Evolutionary conservation across 37 sponge, comb jelly and placozoan species (phyloP), one percentile per base, ranked within the genome.

Genomic region (Hexactinellida sp.): DNA sequence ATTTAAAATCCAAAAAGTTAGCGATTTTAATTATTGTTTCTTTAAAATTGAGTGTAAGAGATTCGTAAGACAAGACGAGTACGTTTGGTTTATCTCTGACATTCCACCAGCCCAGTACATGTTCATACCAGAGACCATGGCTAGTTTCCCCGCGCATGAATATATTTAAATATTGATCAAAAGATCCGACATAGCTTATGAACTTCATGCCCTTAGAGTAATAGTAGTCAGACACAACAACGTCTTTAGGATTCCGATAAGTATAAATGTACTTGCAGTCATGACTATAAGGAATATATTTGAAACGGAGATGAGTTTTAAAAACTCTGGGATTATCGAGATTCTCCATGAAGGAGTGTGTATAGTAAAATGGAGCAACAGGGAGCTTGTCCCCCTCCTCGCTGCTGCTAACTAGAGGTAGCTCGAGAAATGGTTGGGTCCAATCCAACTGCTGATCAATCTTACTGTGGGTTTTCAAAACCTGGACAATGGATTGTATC

Each of bases 251-350:
- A 63, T 63, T 63, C 5, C 76, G 25, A 63, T 25, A 63, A 32
- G 76, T 63, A 63, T 63, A 63, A 63, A 63, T 63, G 13, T 63
- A 63, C 30, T 63, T 63, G 34, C 76, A 63, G 5, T 63, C 76
- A 7, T 10, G 76, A 7, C 5, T 63, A 63, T 32, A 63, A 25
- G 76, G 76, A 25, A 63, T 63, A 28, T 25, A 63, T n/a, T 63
- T 63, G 76, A 63, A 63, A 28, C 28, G 25, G 30, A 63, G 76
- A 63, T 63, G 76, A 25, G 76, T 32, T 63, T 63, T 63, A n/a
- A 63, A 63, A 32, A 63, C 34, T 23, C 76, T 63, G 3, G 76
- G 76, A 23, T 63, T 28, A n/a, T 7, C 76, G 13, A 63, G 76
- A n/a, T 63, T 63, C 5, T 63, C 76, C 5, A 63, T 10, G 76